Evolutionary conservation across 2,888 invertebrate genomes (phyloP), one percentile per base, ranked within the genome.

Genomic region (Junonia oenone): DNA sequence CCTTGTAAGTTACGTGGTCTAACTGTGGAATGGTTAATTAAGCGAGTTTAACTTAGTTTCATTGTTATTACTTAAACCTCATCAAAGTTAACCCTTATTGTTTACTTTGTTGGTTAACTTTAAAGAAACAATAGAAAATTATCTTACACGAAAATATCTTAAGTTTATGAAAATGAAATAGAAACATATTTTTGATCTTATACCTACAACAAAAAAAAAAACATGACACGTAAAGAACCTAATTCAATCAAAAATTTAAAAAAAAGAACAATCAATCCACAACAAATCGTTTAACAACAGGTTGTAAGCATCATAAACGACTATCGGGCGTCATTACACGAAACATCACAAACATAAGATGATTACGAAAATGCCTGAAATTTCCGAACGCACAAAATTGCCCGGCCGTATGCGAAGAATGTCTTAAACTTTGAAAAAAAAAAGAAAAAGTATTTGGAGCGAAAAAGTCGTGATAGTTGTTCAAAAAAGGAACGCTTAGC

Each of bases 401-500:
- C 71, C 71, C 65, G 82, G 76, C 83, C 69, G 81, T 84, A 87
- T 86, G 88, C 83, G 71, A 73, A 75, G 89, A 85, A 90, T 88
- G 80, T 81, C 73, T 78, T 75, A 71, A 78, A 78, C 73, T 68
- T 68, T 66, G 64, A 56, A 58, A 72, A 68, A 72, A 78, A 76
- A 78, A 83, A 33, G n/a, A 33, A 82, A 76, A 78, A 77, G 72
- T 78, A 82, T 83, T 79, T 82, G 81, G 86, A 86, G 83, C 87
- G 87, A 89, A 90, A 87, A 82, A 89, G 84, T 90, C 90, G 89
- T 90, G 88, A 89, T 89, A 85, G 85, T 83, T 84, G 80, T 85
- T 86, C 83, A 81, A 86, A 89, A 89, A 89, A 87, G 83, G 86
- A 84, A 88, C 83, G 76, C 73, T 71, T 71, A 71, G 78, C 86